Evolutionary conservation across 2,797 vertebrate species (phyloP), one percentile per base, ranked within the genome.

Genomic region (Gallinago stenura): DNA sequence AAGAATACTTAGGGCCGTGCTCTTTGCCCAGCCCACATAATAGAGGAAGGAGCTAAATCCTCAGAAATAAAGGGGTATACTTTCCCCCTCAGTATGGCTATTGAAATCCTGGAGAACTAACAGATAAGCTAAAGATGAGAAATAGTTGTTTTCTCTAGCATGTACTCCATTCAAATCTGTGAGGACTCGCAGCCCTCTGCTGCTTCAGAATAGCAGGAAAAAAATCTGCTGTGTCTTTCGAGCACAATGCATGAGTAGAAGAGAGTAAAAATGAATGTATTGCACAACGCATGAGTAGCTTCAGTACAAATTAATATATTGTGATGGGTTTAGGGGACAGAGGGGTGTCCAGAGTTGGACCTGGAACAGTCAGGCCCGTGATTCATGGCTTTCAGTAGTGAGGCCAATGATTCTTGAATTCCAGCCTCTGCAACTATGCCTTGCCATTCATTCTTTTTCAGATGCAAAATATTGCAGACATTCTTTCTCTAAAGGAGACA

Each of bases 1-100:
- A 89, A 92, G 89, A 95, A 91, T 91, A 92, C 94, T 95, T 89
- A 92, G 57, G 91, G 86, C 91, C 90, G 71, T 90, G 89, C 53
- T 94, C 81, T 94, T 90, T 75, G 61, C 71, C 87, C 68, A 90
- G 83, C 95, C 83, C 81, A 94, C 86, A 64, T 87, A 92, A 92
- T 3, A 93, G 70, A 92, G 78, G 75, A 93, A 91, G 62, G 51
- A 95, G 31, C 66, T n/a, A 91, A 93, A 83, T 80, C 86, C 75
- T 89, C 78, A 75, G 70, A 92, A 93, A 83, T 51, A 78, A 89
- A 83, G 60, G 28, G 28, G 9, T 79, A 58, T 53, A 26, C 8
- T 83, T 26, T 88, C 39, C 31, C 87, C 56, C 45, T 68, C 37
- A 45, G 15, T 60, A 86, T 26, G n/a, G 41, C 57, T 75, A 54